Base-by-base conservation (phyloP, 1,140 invertebrate genomes). In the Radopholus similis region DNA sequence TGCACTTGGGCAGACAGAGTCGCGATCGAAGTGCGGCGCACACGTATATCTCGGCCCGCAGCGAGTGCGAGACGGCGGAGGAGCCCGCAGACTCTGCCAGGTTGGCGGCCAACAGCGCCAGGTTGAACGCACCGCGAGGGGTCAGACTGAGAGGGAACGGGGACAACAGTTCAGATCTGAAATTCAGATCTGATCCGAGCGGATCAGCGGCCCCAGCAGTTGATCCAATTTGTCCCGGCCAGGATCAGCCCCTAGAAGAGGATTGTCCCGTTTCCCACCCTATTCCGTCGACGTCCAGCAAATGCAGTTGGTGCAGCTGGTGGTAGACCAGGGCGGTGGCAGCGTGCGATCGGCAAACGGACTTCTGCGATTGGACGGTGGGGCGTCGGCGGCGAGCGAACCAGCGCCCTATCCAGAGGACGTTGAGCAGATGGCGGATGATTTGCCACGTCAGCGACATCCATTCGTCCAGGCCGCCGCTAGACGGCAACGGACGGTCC, bases 271-370 rank as follows among this genome's bases (percentile, higher is more conserved):
- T 3, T 13, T 42, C 38, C 11, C 9, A 49, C 35, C 59, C 40
- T 28, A 62, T 62, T 3, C 59, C 59, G 49, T 62, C 59, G 9
- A 62, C 42, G 2, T 34, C 32, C 15, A 54, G 18, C 18, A 55
- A 32, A 64, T 44, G 40, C 35, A 78, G 66, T 49, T 80, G 79
- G 68, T 81, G 76, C 34, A 81, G 56, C 54, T 82, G 75, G 66
- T 81, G 81, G 58, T 82, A 81, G 23, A 82, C 65, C 23, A 82
- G n/a, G 4, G 79, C 78, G 3, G 81, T 79, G 11, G 74, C 73
- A 8, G 79, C 79, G 54, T 81, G 79, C 11, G 70, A 73, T 47
- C 65, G 66, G 58, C 79, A 82, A 4, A 81, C 79, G 1, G 70
- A 63, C 2, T 68, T 34, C 0, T 64, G 66, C 15, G 78, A 60